Conservation (phyloP, 2,113 vertebrate genomes). For the Lycocorax pyrrhopterus region DNA sequence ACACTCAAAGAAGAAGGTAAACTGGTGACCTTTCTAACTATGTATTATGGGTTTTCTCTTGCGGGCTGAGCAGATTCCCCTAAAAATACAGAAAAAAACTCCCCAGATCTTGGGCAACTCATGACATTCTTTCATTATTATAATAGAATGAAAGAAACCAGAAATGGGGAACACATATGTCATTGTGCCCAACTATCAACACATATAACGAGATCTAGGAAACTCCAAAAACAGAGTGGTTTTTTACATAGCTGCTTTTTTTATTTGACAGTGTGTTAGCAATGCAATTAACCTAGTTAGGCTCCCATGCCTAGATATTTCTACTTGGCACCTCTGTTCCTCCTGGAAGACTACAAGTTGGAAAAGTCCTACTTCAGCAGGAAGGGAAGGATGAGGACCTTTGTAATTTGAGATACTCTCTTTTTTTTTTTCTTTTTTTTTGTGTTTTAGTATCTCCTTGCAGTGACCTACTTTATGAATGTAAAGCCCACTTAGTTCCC, state of each 20-base stretch:
- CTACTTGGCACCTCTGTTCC: neutral
- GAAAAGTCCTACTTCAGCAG: slow-evolving; percentile 1
- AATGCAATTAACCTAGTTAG: neutral
- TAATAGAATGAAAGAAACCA: neutral
- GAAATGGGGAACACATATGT: neutral
- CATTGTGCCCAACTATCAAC: neutral
- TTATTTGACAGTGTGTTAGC: neutral
- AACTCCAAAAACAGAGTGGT: neutral
- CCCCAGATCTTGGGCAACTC: neutral
- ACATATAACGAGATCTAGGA: neutral
- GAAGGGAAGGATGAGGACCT: neutral
- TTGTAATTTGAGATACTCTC: slow-evolving; percentile 13
- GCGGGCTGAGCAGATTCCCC: neutral
- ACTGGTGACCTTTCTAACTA: neutral
- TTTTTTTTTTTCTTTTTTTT: neutral
- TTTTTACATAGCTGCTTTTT: neutral
- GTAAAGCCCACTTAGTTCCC: slow-evolving; percentile 33
- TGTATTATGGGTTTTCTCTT: neutral
- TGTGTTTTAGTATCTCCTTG: slow-evolving; percentile 11
- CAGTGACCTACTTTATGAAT: slow-evolving; percentile 47
- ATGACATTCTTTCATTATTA: neutral
- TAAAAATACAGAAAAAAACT: neutral
- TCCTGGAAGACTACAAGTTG: neutral
- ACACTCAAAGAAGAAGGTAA: neutral
- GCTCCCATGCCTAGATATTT: neutral